Evolutionary conservation across 2,797 vertebrate species (phyloP).

Genomic region (Rhincodon typus): DNA sequence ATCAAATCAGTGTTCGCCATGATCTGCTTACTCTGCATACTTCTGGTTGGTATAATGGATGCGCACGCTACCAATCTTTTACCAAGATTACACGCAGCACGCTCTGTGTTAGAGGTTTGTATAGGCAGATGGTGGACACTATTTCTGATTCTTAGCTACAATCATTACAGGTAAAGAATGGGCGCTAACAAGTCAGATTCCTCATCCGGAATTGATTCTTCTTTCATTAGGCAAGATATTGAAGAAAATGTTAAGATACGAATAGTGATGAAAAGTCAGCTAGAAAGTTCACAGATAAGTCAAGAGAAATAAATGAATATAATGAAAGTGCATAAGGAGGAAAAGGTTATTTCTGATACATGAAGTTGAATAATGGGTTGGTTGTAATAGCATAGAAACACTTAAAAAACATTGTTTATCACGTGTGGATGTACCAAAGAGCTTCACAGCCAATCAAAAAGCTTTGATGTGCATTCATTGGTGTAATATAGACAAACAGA

Average conservation of each 20-base stretch:
- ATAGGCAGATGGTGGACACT: too few relatives aligned
- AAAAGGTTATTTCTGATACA: background rate
- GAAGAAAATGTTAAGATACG: background rate
- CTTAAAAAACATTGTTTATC: background rate
- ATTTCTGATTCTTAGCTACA: too few relatives aligned
- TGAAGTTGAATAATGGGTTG: background rate
- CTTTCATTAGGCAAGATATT: background rate
- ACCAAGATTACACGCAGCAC: too few relatives aligned
- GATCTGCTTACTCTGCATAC: too few relatives aligned
- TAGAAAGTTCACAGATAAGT: background rate
- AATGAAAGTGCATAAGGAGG: background rate
- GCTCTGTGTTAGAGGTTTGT: too few relatives aligned
- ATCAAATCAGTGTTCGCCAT: too few relatives aligned
- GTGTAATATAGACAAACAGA: background rate
- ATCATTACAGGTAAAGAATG: too few relatives aligned
- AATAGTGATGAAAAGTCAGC: background rate
- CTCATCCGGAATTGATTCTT: background rate
- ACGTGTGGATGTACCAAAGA: background rate
- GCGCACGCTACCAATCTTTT: too few relatives aligned
- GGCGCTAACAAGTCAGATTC: too few relatives aligned
- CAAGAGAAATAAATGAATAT: background rate
- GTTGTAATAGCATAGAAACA: background rate
- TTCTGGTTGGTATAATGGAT: too few relatives aligned
- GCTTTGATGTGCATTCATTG: background rate
- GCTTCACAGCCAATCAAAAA: background rate